These are phyloP conservation scores for Protomyctophum bolini DNA, from an alignment of 2,113 vertebrate species.

Conservation along the genomic window DNA sequence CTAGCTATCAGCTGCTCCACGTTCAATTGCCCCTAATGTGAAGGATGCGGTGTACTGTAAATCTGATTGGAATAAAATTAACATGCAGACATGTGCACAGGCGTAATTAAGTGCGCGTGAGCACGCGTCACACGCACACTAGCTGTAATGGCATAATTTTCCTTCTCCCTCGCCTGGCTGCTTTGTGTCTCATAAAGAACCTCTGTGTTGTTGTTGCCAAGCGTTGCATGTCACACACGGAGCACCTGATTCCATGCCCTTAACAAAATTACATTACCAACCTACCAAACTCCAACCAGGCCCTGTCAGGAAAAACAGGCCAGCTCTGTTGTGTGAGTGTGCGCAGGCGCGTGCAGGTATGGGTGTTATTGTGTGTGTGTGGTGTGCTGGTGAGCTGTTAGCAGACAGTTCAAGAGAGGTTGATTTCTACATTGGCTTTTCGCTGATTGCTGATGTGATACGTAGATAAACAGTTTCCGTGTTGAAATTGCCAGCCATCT, in stretches of 20 bases:
- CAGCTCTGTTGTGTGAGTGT: not conserved
- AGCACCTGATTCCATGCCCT: slow-evolving; percentile 45
- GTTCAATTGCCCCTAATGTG: slow-evolving; percentile 17
- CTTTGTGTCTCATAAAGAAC: not conserved
- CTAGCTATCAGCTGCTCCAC: slow-evolving; percentile 36
- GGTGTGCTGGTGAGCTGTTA: slow-evolving; percentile 12
- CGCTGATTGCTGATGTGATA: slow-evolving; percentile 35
- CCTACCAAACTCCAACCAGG: slow-evolving; percentile 14
- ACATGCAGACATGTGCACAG: not conserved
- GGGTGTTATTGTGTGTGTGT: slow-evolving; percentile 4
- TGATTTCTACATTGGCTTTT: slow-evolving; percentile 24
- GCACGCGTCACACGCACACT: not conserved
- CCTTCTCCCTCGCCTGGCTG: slow-evolving; percentile 16
- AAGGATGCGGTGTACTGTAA: slow-evolving; percentile 33
- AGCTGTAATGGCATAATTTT: not conserved
- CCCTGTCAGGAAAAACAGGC: slow-evolving; percentile 14
- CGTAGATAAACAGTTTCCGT: slow-evolving; percentile 32
- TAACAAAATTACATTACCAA: slow-evolving; percentile 39
- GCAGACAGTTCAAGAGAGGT: not conserved
- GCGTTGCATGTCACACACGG: slow-evolving; percentile 2
- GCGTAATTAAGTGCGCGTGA: not conserved
- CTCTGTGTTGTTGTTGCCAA: slow-evolving; percentile 12
- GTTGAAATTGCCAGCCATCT: slow-evolving; percentile 14
- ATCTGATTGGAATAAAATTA: slow-evolving; percentile 38
- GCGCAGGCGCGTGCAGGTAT: not conserved